Evolutionary conservation across 2,113 vertebrate species (phyloP), one percentile per base, ranked within the genome.

Genomic region (Phrynosoma platyrhinos): DNA sequence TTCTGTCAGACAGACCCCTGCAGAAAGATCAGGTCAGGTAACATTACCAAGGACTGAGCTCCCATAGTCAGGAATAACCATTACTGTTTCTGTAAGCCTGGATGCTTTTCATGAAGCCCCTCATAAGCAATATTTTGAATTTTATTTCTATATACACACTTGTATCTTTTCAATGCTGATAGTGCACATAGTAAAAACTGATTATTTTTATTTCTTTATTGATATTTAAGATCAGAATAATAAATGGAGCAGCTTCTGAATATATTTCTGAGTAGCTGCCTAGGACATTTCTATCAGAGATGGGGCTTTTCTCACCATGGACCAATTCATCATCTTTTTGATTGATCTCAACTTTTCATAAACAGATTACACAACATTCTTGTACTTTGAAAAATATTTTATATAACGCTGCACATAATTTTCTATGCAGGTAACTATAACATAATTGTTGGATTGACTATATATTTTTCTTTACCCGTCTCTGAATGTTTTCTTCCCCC

Each of bases 1-100:
- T 12, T 87, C 30, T 36, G 87, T 9, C 90, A 95, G 36, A 55
- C 94, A 95, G n/a, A 95, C 90, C 94, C 95, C 95, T 95, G 75
- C 27, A 40, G 20, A 18, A 76, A 71, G 16, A 53, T 68, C 30
- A 3, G 20, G 40, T 27, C 27, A 52, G 40, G 64, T 30, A 12
- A 71, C 32, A 10, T 83, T n/a, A 53, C 25, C 16, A 21, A 10
- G 14, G 68, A 21, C 40, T 30, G 8, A 2, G 5, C 8, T 7
- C 18, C 7, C 47, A 47, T 47, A 47, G 47, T 47, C 47, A 47
- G 47, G 7, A 47, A 47, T 47, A 7, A 47, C 47, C 7, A 16
- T 18, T 4, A 2, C 1, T 4, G 9, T 25, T 8, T 42, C 47
- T 53, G 6, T 69, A 7, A 69, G 30, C 21, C 68, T 69, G 25